Conservation (phyloP, 2,888 invertebrate genomes). For the Falcaria lacertinaria region DNA sequence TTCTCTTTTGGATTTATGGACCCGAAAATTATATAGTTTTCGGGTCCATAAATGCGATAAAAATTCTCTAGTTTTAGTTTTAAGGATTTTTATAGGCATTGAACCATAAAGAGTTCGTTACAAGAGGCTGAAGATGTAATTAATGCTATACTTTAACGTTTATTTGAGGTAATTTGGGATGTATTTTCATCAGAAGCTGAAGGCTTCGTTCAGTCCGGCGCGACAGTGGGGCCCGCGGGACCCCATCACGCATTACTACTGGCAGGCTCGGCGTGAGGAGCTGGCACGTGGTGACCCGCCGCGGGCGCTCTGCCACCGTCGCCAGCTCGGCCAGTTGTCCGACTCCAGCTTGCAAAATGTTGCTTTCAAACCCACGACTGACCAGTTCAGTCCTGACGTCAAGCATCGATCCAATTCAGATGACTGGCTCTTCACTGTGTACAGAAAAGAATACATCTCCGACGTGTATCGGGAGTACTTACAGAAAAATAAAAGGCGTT, state of each 20-base stretch:
- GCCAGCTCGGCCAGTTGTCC: constrained; percentile 50
- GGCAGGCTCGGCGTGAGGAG: constrained; percentile 57
- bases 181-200: constrained; percentile 53
- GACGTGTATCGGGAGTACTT: constrained; percentile 16
- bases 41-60: no score
- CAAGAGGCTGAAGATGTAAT: no score
- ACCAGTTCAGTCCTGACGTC: constrained; percentile 8
- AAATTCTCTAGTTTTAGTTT: no score
- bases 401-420: constrained; percentile 58
- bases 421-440: constrained; percentile 49
- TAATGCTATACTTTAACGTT: no score
- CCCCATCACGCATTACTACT: constrained; percentile 67
- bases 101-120: no score
- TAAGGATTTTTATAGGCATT: no score
- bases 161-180: constrained; percentile 8
- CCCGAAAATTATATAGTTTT: no score
- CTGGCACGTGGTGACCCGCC: constrained; percentile 22
- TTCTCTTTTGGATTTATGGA: no score
- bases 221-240: constrained; percentile 71
- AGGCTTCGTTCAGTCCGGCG: constrained; percentile 59
- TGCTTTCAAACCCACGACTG: constrained; percentile 10
- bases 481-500: constrained; percentile 26
- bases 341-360: constrained; percentile 34
- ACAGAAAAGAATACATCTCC: constrained; percentile 37
- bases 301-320: constrained; percentile 32